Conservation (phyloP, 1,140 invertebrate species). For the Drosophila ironensis region DNA sequence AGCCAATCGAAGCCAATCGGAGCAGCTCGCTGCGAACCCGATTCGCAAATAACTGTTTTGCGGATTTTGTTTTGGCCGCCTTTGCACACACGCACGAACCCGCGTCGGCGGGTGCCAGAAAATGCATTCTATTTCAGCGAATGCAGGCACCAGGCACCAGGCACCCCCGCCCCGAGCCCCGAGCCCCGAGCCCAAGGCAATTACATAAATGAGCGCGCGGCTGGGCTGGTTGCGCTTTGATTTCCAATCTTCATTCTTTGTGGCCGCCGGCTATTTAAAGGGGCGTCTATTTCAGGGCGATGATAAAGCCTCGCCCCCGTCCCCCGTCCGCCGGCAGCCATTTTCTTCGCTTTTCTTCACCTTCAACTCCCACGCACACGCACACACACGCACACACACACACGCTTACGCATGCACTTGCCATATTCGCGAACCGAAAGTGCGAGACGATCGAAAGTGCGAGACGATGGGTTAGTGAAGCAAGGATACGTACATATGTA, state of each 20-base stretch:
- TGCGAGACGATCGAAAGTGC: conserved; percentile 35
- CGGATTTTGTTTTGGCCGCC: conserved; percentile 57
- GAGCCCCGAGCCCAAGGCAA: too few relatives aligned
- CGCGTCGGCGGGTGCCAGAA: conserved; percentile 57
- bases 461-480: conserved; percentile 30
- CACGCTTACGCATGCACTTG: too few relatives aligned
- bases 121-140: conserved; percentile 67
- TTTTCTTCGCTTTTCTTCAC: too few relatives aligned
- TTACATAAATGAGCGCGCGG: conserved; percentile 58
- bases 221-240: conserved; percentile 25
- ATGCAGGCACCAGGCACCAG: conserved; percentile 43
- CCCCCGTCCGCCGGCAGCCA: too few relatives aligned
- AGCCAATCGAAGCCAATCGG: background rate
- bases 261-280: conserved; percentile 33
- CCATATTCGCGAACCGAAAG: conserved; percentile 33
- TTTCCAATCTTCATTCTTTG: too few relatives aligned
- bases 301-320: conserved; percentile 29
- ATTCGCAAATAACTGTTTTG: conserved; percentile 48
- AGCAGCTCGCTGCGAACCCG: conserved; percentile 25
- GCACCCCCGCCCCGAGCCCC: too few relatives aligned
- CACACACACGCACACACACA: too few relatives aligned
- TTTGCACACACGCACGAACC: conserved; percentile 20
- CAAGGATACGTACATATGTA: background rate
- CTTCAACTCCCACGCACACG: conserved; percentile 37
- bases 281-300: conserved; percentile 36